These are phyloP conservation scores for Macrobrachium rosenbergii DNA, from an alignment of 1,140 invertebrate genomes.

Conservation along the genomic window DNA sequence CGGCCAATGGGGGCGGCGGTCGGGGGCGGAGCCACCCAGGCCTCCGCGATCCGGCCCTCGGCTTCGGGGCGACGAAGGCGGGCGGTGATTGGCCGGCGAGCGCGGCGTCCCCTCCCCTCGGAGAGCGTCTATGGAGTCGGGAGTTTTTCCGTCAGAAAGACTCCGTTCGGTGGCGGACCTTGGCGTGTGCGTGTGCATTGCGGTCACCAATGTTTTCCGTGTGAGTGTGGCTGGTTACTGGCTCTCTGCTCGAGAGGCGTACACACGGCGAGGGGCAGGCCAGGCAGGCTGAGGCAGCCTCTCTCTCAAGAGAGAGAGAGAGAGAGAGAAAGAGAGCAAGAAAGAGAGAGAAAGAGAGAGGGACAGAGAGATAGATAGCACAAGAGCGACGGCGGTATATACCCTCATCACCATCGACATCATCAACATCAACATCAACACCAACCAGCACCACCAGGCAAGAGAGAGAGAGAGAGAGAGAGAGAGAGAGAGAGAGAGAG, in stretches of 20 bases:
- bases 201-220: conserved; percentile 56
- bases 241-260: conserved; percentile 40
- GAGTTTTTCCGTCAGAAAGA: conserved; percentile 62
- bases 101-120: conserved; percentile 51
- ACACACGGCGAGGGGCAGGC: conserved; percentile 45
- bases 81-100: conserved; percentile 55
- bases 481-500: too few species aligned
- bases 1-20: conserved; percentile 29
- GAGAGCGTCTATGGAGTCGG: conserved; percentile 57
- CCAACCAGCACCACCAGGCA: too few species aligned
- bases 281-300: too few species aligned
- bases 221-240: conserved; percentile 35
- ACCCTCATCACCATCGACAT: too few species aligned
- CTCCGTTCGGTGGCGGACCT: conserved; percentile 53
- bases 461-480: too few species aligned
- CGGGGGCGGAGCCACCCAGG: conserved; percentile 36
- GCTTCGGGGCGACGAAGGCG: conserved; percentile 54
- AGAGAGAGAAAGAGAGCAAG: conserved; percentile 14
- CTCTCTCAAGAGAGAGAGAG: conserved; percentile 19
- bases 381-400: too few species aligned
- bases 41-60: conserved; percentile 40
- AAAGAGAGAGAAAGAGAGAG: too few species aligned
- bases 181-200: conserved; percentile 49
- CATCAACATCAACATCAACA: too few species aligned
- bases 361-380: too few species aligned